Percentiles rank a stretch among this genome's conserved stretches.
phyloP scores from a whole-genome alignment of 2,888 invertebrate species.

The Tachina fera region DNA sequence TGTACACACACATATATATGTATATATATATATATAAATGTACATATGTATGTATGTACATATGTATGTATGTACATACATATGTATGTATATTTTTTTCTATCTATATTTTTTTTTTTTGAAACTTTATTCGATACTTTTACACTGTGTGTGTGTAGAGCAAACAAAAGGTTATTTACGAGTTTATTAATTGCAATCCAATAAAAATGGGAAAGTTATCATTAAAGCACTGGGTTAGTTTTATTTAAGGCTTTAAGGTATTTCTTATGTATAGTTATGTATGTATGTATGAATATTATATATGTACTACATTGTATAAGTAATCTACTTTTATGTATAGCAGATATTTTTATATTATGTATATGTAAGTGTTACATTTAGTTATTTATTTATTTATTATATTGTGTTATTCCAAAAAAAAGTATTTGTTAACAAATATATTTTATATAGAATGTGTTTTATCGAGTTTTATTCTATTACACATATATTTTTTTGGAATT shows the following conservation, averaged over 20 bases:
- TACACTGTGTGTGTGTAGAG: slow-evolving; percentile 36
- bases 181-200: slow-evolving; percentile 36
- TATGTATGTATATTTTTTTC: slow-evolving; percentile 13
- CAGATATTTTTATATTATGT: slow-evolving; percentile 21
- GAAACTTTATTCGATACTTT: slow-evolving; percentile 26
- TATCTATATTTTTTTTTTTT: slow-evolving; percentile 30
- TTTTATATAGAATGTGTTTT: slow-evolving; percentile 18
- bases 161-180: slow-evolving; percentile 41
- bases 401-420: slow-evolving; percentile 4
- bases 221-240: slow-evolving; percentile 57
- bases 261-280: slow-evolving; percentile 31
- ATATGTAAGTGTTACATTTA: neutral
- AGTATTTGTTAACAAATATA: neutral
- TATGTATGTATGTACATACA: slow-evolving; percentile 12
- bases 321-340: slow-evolving; percentile 41
- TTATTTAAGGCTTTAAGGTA: slow-evolving; percentile 10
- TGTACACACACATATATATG: slow-evolving; percentile 6
- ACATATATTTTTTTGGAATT: slow-evolving; percentile 2
- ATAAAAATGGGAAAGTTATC: slow-evolving; percentile 49
- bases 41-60: slow-evolving; percentile 7
- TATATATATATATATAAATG: neutral
- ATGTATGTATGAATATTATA: slow-evolving; percentile 16
- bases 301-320: slow-evolving; percentile 8
- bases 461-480: neutral
- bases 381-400: slow-evolving; percentile 1